These are phyloP conservation scores for Lymantria dispar DNA, from an alignment of 2,888 invertebrate species.

Conservation along the genomic window DNA sequence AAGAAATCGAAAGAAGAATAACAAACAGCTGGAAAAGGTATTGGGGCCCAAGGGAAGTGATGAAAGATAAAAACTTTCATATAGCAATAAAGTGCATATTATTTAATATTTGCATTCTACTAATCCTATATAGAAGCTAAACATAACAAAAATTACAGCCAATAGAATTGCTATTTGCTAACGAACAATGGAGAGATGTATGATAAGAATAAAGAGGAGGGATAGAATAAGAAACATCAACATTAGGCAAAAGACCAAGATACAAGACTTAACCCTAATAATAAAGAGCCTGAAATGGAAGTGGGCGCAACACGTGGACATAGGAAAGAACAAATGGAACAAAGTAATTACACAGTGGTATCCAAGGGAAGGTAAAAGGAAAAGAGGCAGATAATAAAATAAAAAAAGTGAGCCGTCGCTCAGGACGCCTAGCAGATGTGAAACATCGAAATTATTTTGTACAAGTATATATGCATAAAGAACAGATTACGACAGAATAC, in stretches of 20 bases:
- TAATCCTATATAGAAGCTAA: constrained; percentile 13
- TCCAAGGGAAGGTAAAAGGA: no score
- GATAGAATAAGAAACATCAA: constrained; percentile 4
- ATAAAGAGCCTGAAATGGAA: constrained; percentile 13
- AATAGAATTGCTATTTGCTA: constrained; percentile 8
- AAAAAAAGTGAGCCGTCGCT: no score
- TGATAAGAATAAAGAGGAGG: constrained; percentile 3
- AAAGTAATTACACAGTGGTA: no score
- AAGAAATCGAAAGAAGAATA: constrained; percentile 19
- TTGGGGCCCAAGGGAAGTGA: constrained; percentile 7
- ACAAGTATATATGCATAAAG: no score
- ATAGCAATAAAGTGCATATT: constrained; percentile 5
- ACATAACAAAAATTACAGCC: constrained; percentile 10
- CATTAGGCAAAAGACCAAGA: constrained; percentile 10
- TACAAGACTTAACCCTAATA: constrained; percentile 11
- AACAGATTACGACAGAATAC: no score
- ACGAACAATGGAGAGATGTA: constrained; percentile 6
- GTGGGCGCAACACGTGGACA: background rate
- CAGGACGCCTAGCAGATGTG: no score
- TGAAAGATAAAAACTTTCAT: constrained; percentile 12
- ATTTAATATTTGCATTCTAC: constrained; percentile 5
- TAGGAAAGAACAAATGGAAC: constrained; percentile 4
- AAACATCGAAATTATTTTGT: no score
- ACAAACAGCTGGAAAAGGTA: constrained; percentile 6
- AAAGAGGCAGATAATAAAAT: no score